phyloP scores from a whole-genome alignment of 2,888 invertebrate species.

The Microdon myrmicae region DNA sequence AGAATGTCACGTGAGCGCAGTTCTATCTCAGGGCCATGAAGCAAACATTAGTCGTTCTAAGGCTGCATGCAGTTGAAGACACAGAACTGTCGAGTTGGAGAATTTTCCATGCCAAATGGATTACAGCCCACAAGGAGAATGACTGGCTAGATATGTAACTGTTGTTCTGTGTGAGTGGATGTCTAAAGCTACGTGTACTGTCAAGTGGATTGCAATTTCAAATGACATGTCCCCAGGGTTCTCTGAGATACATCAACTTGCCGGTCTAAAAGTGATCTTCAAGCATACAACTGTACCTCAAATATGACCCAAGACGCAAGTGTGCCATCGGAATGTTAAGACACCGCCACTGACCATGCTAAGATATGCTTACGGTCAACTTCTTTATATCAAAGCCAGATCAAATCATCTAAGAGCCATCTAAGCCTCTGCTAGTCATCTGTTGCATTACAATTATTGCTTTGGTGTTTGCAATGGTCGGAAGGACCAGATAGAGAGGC shows the following conservation, averaged over 20 bases:
- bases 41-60: slow-evolving; percentile 20
- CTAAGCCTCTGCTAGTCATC: slow-evolving; percentile 19
- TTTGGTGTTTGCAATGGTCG: slow-evolving; percentile 28
- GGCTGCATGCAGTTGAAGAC: background rate
- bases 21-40: slow-evolving; percentile 30
- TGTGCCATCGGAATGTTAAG: slow-evolving; percentile 39
- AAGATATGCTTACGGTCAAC: background rate
- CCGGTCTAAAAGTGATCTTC: slow-evolving; percentile 21
- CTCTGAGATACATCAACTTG: slow-evolving; percentile 7
- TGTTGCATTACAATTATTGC: slow-evolving; percentile 42
- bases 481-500: background rate
- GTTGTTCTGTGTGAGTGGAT: slow-evolving; percentile 10
- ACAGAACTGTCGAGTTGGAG: slow-evolving; percentile 10
- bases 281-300: slow-evolving; percentile 1
- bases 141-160: slow-evolving; percentile 37
- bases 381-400: slow-evolving; percentile 18
- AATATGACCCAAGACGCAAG: slow-evolving; percentile 30
- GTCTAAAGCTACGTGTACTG: slow-evolving; percentile 12
- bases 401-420: slow-evolving; percentile 3
- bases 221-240: slow-evolving; percentile 34
- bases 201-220: slow-evolving; percentile 27
- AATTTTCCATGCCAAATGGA: slow-evolving; percentile 44
- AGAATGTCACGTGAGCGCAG: no score
- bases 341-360: slow-evolving; percentile 15
- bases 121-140: slow-evolving; percentile 31